Percentiles rank a stretch among this genome's conserved stretches.
These are phyloP conservation scores for Tauraco hartlaubi DNA, from an alignment of 2,797 vertebrate genomes.

Conservation along the genomic window DNA sequence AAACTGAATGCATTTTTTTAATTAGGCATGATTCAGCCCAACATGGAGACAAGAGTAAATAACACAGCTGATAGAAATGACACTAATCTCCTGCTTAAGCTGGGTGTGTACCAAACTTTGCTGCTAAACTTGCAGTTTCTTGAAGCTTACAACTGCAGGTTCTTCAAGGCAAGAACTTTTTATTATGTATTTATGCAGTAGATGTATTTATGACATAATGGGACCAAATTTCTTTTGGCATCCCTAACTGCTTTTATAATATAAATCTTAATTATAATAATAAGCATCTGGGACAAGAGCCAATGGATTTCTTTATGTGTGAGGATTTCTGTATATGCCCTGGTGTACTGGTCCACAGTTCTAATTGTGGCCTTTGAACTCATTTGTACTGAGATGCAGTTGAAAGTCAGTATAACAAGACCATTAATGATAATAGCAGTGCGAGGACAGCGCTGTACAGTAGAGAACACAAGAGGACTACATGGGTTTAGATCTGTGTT, in stretches of 20 bases:
- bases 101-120: not conserved
- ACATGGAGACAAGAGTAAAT: not conserved
- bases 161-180: not conserved
- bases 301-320: not conserved
- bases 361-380: not conserved
- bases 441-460: rapidly evolving
- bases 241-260: not conserved
- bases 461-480: not conserved
- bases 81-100: not conserved
- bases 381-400: not conserved
- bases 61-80: not conserved
- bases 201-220: constrained; percentile 2
- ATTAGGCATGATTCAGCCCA: not conserved
- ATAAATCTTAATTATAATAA: constrained; percentile 15
- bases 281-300: not conserved
- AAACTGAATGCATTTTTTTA: not conserved
- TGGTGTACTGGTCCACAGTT: not conserved
- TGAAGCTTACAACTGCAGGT: rapidly evolving
- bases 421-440: not conserved
- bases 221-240: not conserved
- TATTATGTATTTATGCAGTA: not conserved
- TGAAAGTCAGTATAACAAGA: constrained; percentile 6
- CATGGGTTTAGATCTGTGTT: not conserved
- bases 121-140: not conserved
- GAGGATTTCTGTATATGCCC: not conserved